These are phyloP conservation scores for Anguilla japonica DNA, from an alignment of 2,113 vertebrate genomes.

Conservation along the genomic window DNA sequence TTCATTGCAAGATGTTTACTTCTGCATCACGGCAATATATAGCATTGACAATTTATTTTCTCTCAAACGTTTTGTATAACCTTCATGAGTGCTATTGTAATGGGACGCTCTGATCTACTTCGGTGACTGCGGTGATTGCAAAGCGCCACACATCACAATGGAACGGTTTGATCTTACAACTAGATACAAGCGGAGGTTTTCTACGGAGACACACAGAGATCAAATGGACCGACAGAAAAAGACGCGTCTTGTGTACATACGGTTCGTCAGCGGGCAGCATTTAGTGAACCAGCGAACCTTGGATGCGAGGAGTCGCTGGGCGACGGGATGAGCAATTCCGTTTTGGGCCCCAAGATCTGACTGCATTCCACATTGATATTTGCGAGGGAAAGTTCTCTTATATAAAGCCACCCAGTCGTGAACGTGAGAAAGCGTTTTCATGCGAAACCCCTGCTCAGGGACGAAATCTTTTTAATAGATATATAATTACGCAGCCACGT, in stretches of 20 bases:
- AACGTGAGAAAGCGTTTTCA: conserved; percentile 73
- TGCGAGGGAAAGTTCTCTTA: conserved; percentile 46
- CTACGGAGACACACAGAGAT: conserved; percentile 50
- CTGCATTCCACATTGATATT: conserved; percentile 61
- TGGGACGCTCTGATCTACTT: neutral
- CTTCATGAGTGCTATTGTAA: neutral
- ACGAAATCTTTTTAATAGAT: conserved; percentile 15
- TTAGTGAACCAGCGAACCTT: conserved; percentile 47
- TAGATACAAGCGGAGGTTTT: conserved; percentile 27
- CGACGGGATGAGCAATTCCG: conserved; percentile 44
- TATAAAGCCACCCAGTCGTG: conserved; percentile 71
- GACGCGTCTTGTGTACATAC: conserved; percentile 39
- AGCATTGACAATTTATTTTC: neutral
- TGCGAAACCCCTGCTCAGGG: conserved; percentile 50
- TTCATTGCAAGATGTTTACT: no score
- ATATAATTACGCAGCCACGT: conserved; percentile 40
- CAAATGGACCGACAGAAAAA: conserved; percentile 56
- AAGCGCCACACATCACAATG: neutral
- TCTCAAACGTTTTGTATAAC: neutral
- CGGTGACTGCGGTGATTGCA: neutral
- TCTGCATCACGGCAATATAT: no score
- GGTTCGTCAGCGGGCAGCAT: conserved; percentile 35
- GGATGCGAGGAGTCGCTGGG: conserved; percentile 47
- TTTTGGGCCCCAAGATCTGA: conserved; percentile 51
- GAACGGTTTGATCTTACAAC: conserved; percentile 13